phyloP scores from a whole-genome alignment of 2,888 invertebrate species.

The Ormia ochracea region DNA sequence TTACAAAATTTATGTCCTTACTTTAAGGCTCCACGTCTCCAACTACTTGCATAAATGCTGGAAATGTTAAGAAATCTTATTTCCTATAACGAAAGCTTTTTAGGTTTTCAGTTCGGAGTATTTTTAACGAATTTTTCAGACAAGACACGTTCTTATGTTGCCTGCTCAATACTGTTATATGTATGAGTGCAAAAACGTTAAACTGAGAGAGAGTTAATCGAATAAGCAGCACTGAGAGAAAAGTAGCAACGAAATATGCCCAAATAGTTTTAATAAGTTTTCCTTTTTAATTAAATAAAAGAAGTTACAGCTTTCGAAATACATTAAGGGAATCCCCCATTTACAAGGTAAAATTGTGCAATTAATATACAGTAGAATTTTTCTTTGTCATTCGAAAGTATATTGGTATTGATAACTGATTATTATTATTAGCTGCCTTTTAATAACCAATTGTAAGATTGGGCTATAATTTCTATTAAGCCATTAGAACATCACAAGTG shows the following conservation, averaged over 20 bases:
- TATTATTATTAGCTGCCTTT: no score
- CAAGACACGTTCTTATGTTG: slow-evolving; percentile 38
- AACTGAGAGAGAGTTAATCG: slow-evolving; percentile 10
- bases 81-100: slow-evolving; percentile 68
- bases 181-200: slow-evolving; percentile 7
- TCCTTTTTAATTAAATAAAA: no score
- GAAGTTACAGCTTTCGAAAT: no score
- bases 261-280: no score
- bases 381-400: no score
- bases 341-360: no score
- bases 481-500: no score
- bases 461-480: no score
- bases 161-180: not conserved
- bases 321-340: no score
- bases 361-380: no score
- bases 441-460: no score
- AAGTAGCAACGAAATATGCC: not conserved
- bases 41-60: slow-evolving; percentile 69
- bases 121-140: slow-evolving; percentile 24
- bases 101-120: slow-evolving; percentile 46
- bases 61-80: slow-evolving; percentile 55
- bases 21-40: slow-evolving; percentile 74
- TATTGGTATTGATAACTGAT: no score
- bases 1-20: slow-evolving; percentile 68
- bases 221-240: slow-evolving; percentile 1